Conservation (phyloP, 2,888 invertebrate genomes). For the Agrypnus murinus region DNA sequence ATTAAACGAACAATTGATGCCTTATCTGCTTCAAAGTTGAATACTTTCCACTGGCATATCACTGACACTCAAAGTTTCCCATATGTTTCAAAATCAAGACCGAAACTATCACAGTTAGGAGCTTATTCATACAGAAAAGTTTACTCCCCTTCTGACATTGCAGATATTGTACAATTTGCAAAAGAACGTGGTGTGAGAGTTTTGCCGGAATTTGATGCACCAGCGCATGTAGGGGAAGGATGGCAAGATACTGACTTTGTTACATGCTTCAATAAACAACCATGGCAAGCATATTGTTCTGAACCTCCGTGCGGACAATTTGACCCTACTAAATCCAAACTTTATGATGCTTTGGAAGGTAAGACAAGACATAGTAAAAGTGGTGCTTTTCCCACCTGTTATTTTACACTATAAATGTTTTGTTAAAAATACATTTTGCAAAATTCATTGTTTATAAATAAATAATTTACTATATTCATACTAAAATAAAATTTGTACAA, state of each 20-base stretch:
- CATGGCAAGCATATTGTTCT: slow-evolving; percentile 82
- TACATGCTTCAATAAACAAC: slow-evolving; percentile 83
- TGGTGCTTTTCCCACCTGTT: too few species aligned
- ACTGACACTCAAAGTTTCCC: slow-evolving; percentile 97
- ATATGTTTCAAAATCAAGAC: slow-evolving; percentile 82
- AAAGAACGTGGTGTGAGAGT: slow-evolving; percentile 87
- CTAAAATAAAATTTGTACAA: too few species aligned
- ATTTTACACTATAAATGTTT: too few species aligned
- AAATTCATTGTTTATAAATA: too few species aligned
- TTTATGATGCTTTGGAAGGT: slow-evolving; percentile 79
- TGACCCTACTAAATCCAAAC: slow-evolving; percentile 81
- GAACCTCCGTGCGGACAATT: slow-evolving; percentile 92
- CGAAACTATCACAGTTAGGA: slow-evolving; percentile 83
- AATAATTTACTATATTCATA: too few species aligned
- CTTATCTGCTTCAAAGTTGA: slow-evolving; percentile 93
- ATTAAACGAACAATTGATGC: slow-evolving; percentile 87
- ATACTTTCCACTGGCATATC: slow-evolving; percentile 96
- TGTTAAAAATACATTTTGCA: too few species aligned
- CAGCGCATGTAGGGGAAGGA: slow-evolving; percentile 91
- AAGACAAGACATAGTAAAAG: too few species aligned
- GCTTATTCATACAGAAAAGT: slow-evolving; percentile 85
- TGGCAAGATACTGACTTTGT: slow-evolving; percentile 84
- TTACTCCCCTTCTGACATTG: slow-evolving; percentile 75
- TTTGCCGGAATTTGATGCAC: slow-evolving; percentile 94
- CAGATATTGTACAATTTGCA: slow-evolving; percentile 80